Evolutionary conservation across 1,140 invertebrate species (phyloP).

Genomic region (Apis florea): DNA sequence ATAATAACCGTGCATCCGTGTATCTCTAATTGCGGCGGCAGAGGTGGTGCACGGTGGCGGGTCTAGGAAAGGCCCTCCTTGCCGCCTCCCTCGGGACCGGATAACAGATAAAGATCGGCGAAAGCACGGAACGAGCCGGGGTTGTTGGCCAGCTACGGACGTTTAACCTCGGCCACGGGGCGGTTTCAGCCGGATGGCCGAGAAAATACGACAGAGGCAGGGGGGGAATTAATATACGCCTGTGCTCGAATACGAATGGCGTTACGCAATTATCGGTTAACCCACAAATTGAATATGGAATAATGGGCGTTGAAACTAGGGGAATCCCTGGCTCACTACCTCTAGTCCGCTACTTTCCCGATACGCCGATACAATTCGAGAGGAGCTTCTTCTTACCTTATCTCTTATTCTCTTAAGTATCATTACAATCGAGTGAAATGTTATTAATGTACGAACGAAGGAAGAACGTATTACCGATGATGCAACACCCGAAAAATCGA

Average conservation of each 20-base stretch:
- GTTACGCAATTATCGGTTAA: conserved; percentile 47
- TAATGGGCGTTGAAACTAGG: conserved; percentile 28
- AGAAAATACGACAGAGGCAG: conserved; percentile 21
- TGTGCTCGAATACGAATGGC: conserved; percentile 27
- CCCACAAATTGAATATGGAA: conserved; percentile 39
- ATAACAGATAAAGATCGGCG: conserved; percentile 57
- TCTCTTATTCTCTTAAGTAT: too few species aligned
- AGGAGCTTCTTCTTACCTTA: too few species aligned
- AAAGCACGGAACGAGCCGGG: conserved; percentile 40
- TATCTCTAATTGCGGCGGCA: conserved; percentile 57
- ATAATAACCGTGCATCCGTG: conserved; percentile 60
- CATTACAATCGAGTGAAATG: too few species aligned
- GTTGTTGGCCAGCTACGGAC: conserved; percentile 28
- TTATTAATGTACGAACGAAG: too few species aligned
- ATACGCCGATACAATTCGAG: too few species aligned
- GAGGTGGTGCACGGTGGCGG: conserved; percentile 29
- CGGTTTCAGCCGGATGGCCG: conserved; percentile 9
- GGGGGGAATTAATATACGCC: conserved; percentile 36
- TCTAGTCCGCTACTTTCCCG: too few species aligned
- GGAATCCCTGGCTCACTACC: neutral
- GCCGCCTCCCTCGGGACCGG: conserved; percentile 23
- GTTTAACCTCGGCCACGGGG: conserved; percentile 5
- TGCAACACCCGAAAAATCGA: too few species aligned
- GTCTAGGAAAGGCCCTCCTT: conserved; percentile 17
- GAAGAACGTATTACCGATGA: too few species aligned